Percentiles rank a stretch among this genome's conserved stretches.
These are phyloP conservation scores for Micromys minutus DNA, from an alignment of 2,113 vertebrate genomes.

Conservation along the genomic window DNA sequence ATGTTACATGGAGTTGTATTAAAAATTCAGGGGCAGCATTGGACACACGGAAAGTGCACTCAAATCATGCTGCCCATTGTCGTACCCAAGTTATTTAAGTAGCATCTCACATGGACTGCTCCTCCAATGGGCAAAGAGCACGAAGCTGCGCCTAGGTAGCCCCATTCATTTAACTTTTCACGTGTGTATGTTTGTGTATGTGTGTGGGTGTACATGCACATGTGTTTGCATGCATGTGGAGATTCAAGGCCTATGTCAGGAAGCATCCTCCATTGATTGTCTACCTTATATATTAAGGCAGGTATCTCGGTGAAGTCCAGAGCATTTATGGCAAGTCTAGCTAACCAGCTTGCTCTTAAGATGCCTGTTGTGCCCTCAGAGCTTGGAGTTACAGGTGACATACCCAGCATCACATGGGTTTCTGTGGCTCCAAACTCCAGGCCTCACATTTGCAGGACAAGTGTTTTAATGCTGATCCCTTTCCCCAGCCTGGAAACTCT, in stretches of 20 bases:
- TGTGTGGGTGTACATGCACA: background rate
- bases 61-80: background rate
- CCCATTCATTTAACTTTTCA: background rate
- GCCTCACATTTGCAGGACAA: background rate
- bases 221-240: background rate
- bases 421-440: background rate
- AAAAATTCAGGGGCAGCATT: slow-evolving; percentile 25
- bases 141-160: background rate
- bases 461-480: background rate
- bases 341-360: background rate
- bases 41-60: slow-evolving; percentile 22
- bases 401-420: background rate
- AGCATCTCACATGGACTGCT: background rate
- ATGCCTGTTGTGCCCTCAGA: too few relatives aligned
- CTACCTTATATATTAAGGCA: background rate
- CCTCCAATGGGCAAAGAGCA: slow-evolving; percentile 23
- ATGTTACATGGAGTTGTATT: slow-evolving; percentile 53
- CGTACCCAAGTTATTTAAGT: background rate
- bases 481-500: background rate
- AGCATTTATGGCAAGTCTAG: background rate
- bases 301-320: background rate
- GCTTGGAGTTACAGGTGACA: background rate
- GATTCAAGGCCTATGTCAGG: background rate
- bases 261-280: background rate
- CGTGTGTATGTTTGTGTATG: background rate